A percentile compares a stretch with the other conserved stretches of the same genome.
These are phyloP conservation scores for Nomada ruficornis DNA, from an alignment of 2,888 invertebrate species.

Conservation along the genomic window DNA sequence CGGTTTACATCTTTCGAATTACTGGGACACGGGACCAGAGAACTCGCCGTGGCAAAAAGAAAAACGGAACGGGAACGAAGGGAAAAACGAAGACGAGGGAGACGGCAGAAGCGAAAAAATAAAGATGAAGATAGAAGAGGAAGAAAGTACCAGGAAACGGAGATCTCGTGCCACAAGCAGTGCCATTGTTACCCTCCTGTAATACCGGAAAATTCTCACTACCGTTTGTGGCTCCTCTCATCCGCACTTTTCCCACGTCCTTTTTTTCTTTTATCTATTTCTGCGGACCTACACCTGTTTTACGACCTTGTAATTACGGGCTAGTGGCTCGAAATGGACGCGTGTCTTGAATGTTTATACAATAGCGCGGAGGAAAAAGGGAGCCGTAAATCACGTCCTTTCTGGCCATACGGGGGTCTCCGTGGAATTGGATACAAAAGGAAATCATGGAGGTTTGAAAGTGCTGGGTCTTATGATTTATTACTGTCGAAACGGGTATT, in stretches of 20 bases:
- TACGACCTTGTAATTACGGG: conserved; percentile 59
- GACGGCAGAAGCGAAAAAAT: neutral
- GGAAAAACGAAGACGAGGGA: neutral
- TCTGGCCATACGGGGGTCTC: conserved; percentile 12
- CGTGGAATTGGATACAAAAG: conserved; percentile 2
- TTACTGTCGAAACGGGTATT: neutral
- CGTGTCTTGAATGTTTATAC: conserved; percentile 52
- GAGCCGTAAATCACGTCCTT: conserved; percentile 11
- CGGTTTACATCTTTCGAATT: conserved; percentile 63
- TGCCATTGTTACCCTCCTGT: conserved; percentile 50
- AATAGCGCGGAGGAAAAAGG: neutral
- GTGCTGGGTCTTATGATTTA: neutral
- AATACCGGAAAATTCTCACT: conserved; percentile 56
- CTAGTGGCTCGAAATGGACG: conserved; percentile 45
- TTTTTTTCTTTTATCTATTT: conserved; percentile 3
- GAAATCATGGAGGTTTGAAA: conserved; percentile 2
- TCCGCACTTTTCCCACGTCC: conserved; percentile 31
- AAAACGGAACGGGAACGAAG: neutral
- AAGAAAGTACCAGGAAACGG: conserved; percentile 18
- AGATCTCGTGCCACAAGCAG: conserved; percentile 28
- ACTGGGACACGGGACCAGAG: conserved; percentile 47
- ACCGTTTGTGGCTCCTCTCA: conserved; percentile 53
- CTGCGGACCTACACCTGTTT: conserved; percentile 37
- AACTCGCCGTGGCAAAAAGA: conserved; percentile 28
- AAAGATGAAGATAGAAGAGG: neutral